phyloP scores from a whole-genome alignment of 2,113 vertebrate genomes.

The Aspiorhynchus laticeps region DNA sequence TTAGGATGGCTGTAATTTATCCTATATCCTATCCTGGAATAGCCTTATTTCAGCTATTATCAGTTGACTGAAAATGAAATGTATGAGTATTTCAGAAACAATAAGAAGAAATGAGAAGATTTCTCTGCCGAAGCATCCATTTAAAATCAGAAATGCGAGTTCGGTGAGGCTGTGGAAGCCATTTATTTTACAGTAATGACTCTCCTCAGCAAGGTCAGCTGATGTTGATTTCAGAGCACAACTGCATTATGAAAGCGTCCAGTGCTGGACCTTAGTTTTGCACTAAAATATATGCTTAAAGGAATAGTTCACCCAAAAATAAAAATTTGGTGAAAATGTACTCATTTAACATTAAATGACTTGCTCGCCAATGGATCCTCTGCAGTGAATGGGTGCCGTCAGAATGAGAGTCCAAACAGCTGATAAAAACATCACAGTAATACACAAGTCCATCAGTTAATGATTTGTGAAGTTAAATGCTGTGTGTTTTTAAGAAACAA shows the following conservation, averaged over 20 bases:
- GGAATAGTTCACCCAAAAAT: neutral
- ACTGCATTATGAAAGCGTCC: neutral
- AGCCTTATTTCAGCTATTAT: neutral
- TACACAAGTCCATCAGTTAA: too few relatives aligned
- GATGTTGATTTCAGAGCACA: neutral
- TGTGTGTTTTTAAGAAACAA: too few relatives aligned
- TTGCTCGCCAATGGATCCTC: neutral
- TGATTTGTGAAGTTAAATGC: too few relatives aligned
- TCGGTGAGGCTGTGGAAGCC: neutral
- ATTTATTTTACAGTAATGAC: neutral
- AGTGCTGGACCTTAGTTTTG: neutral
- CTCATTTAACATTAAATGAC: neutral
- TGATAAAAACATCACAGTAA: too few relatives aligned
- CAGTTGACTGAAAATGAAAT: neutral
- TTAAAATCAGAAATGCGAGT: neutral
- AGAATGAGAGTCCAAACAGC: too few relatives aligned
- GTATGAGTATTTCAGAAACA: neutral
- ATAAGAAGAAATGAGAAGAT: neutral
- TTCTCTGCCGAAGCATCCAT: conserved; percentile 1
- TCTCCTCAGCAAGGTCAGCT: neutral
- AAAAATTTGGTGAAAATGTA: neutral
- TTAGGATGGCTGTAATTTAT: neutral
- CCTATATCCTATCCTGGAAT: too few relatives aligned
- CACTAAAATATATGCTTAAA: neutral
- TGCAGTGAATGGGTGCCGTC: neutral